Base-by-base conservation (phyloP, 1,140 invertebrate genomes). In the Choristoneura fumiferana region DNA sequence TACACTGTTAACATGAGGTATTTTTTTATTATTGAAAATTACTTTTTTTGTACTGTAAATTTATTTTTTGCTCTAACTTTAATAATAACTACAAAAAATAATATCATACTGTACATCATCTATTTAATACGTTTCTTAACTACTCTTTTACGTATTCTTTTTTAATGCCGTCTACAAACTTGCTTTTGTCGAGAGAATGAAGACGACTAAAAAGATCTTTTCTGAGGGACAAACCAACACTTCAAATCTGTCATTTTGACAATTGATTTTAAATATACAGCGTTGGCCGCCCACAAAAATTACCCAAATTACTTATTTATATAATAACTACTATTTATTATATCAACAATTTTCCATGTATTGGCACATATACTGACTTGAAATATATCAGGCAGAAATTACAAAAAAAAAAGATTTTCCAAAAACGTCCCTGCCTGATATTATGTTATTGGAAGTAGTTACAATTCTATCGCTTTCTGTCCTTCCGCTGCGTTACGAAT, bases 1-100 rank as follows among this genome's bases (percentile, higher is more conserved):
- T 84, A 85, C 82, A 84, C 81, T 84, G 78, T 78, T 67, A 62
- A 63, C 63, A 67, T 87, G 84, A 87, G 82, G 82, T 87, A 87
- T 77, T 73, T 69, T 67, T 70, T 70, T 71, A 72, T 52, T 71
- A 52, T 58, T 65, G 43, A 49, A 66, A 62, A 65, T 67, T 63
- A 64, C 67, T 54, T 63, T 71, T n/a, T 84, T 84, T 87, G 84
- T 87, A 84, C 81, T 87, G 72, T 69, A 64, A 63, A 60, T 69
- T 68, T 69, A 63, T 69, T 70, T 70, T 73, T 73, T 58, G 54
- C 56, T 65, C 63, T 70, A 70, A 39, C 43, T 54, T 60, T 64
- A 63, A 64, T 58, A 35, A 33, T 61, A 69, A 72, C 63, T 65
- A 73, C 62, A 76, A 69, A 67, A 83, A 76, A 78, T 81, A 82